Evolutionary conservation across 53 echinoderm and acorn worm species (phyloP).

Genomic region (Hippasteria phrygiana): DNA sequence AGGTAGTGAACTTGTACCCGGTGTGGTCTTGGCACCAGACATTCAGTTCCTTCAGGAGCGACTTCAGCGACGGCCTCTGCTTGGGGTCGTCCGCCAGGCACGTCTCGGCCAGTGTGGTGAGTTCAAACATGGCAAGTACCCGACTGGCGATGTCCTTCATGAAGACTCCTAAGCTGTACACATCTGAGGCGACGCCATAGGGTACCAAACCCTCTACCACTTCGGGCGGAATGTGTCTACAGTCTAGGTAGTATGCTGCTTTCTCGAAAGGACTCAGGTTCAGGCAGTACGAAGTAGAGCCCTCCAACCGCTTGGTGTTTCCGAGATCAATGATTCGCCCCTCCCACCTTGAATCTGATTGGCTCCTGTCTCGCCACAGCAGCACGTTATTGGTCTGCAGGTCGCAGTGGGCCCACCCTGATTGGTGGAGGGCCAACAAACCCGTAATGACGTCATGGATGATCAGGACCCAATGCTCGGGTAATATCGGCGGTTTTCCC

Average conservation of each 20-base stretch:
- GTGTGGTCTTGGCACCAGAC: constrained; percentile 28
- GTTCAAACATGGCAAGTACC: background rate
- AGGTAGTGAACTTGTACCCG: constrained; percentile 23
- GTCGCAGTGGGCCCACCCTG: constrained; percentile 63
- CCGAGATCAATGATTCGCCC: constrained; percentile 59
- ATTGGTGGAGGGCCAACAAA: constrained; percentile 22
- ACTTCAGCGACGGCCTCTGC: background rate
- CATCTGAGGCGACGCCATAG: constrained; percentile 26
- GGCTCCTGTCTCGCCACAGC: constrained; percentile 37
- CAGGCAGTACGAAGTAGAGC: constrained; percentile 8
- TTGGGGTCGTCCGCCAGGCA: background rate
- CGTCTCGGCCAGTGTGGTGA: background rate
- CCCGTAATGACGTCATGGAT: constrained; percentile 38
- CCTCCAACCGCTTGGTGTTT: constrained; percentile 35
- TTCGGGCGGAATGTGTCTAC: constrained; percentile 39
- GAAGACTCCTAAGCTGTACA: constrained; percentile 42
- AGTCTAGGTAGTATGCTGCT: constrained; percentile 27
- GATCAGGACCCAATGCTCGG: constrained; percentile 24
- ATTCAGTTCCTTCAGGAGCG: constrained; percentile 27
- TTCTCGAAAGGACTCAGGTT: constrained; percentile 17
- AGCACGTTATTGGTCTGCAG: constrained; percentile 59
- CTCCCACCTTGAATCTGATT: constrained; percentile 3
- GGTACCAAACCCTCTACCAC: constrained; percentile 48
- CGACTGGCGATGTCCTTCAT: constrained; percentile 17
- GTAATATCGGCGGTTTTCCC: constrained; percentile 11